phyloP scores from a whole-genome alignment of 2,113 vertebrate genomes.

The Bucco capensis region DNA sequence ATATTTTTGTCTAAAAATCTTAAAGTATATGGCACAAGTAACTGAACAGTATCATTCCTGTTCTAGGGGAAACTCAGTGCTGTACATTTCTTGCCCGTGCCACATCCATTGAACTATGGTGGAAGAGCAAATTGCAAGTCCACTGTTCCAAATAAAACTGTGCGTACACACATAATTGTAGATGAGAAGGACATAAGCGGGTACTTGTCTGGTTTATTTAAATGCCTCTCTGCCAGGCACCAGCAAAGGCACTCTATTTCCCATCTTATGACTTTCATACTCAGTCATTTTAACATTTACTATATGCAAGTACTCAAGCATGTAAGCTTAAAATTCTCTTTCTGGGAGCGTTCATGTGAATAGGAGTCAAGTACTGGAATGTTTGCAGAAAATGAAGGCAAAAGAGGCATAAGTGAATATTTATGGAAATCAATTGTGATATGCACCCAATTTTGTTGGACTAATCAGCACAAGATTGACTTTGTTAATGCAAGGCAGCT shows the following conservation, averaged over 20 bases:
- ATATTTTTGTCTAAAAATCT: neutral
- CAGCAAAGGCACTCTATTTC: neutral
- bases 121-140: neutral
- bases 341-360: slow-evolving; percentile 19
- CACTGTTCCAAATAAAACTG: neutral
- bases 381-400: slow-evolving; percentile 22
- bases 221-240: neutral
- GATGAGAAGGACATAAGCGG: neutral
- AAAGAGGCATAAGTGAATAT: neutral
- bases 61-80: neutral
- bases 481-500: neutral
- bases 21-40: neutral
- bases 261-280: neutral
- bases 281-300: slow-evolving; percentile 43
- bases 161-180: neutral
- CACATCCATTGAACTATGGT: neutral
- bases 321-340: slow-evolving; percentile 46
- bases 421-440: slow-evolving; percentile 26
- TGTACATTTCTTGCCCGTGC: neutral
- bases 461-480: neutral
- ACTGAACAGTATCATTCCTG: neutral
- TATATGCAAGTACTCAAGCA: slow-evolving; percentile 43
- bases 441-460: neutral
- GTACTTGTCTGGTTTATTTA: slow-evolving; percentile 19
- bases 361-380: slow-evolving; percentile 24